Base-by-base conservation (phyloP, 2,113 vertebrate genomes). In the Tragelaphus buxtoni region DNA sequence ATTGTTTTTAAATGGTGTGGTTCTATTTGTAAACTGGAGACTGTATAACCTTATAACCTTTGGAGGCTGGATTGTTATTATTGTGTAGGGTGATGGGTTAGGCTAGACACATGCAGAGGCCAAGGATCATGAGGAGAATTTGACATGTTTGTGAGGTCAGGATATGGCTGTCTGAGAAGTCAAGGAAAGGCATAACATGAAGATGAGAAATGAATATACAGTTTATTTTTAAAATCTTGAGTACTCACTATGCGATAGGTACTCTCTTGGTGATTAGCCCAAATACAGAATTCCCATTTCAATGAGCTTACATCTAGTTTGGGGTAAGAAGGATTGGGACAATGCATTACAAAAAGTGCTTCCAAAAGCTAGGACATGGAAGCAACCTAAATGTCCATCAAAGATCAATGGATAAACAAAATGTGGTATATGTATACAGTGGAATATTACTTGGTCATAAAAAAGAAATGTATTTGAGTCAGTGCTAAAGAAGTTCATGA, bases 111-210 rank as follows among this genome's bases (percentile, higher is more conserved):
- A 35, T 63, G 30, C n/a, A 65, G 56, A 86, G n/a, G 2, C 4
- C 18, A 4, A 26, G 8, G 1, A 0, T 2, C 7, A 1, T n/a
- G 9, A 8, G 39, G 17, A 39, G 14, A 79, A 55, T 20, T 7
- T 26, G 20, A 22, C 22, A 3, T 51, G 9, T 39, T 17, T 74
- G 3, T 56, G 69, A 80, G 53, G 14, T 84, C 76, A 88, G 13
- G 24, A 12, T 2, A 63, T 3, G 2, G 22, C 39, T 49, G n/a
- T 69, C 30, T 42, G 32, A 69, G 42, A 76, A 79, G 22, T 22
- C 9, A 94, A 87, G 47, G 30, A 17, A 82, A 60, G 60, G 8
- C 3, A 14, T 9, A 32, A 16, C 1, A 35, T 86, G 8, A 69
- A 77, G 22, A 26, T 56, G 5, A 91, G 13, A 88, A 87, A 83